A percentile compares a stretch with the other conserved stretches of the same genome.
Evolutionary conservation across 2,888 invertebrate species (phyloP).

Genomic region (Incurvaria masculella): DNA sequence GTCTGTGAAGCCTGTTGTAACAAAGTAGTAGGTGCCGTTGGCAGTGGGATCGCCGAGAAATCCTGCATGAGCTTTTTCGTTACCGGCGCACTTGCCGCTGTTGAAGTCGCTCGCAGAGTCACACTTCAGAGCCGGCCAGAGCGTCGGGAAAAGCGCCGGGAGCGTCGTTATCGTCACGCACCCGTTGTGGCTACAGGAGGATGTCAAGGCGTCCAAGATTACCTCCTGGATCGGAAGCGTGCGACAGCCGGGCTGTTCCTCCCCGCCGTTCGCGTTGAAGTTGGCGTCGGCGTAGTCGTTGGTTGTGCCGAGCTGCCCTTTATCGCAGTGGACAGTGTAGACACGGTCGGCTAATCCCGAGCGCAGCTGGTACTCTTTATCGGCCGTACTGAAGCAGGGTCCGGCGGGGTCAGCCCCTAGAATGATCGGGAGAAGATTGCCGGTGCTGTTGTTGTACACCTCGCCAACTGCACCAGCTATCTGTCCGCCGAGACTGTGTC

Average conservation of each 20-base stretch:
- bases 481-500: slow-evolving; percentile 43
- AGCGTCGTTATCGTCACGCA: slow-evolving; percentile 36
- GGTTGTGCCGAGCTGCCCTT: slow-evolving; percentile 50
- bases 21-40: no score
- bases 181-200: slow-evolving; percentile 44
- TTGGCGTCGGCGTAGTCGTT: slow-evolving; percentile 54
- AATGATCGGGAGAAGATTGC: slow-evolving; percentile 34
- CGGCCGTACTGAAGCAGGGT: slow-evolving; percentile 42
- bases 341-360: slow-evolving; percentile 56
- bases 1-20: no score
- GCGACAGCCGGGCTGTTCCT: slow-evolving; percentile 52
- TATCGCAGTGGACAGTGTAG: slow-evolving; percentile 60
- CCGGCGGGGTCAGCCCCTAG: slow-evolving; percentile 47
- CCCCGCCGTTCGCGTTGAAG: slow-evolving; percentile 58
- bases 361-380: slow-evolving; percentile 43
- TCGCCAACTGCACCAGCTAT: slow-evolving; percentile 35
- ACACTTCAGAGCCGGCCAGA: slow-evolving; percentile 39
- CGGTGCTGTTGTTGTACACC: slow-evolving; percentile 29
- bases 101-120: slow-evolving; percentile 32
- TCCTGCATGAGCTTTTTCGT: slow-evolving; percentile 39
- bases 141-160: slow-evolving; percentile 30
- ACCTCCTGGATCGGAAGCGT: slow-evolving; percentile 32
- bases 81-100: slow-evolving; percentile 32
- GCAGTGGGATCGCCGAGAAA: slow-evolving; percentile 19
- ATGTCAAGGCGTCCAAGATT: slow-evolving; percentile 36